Evolutionary conservation across 2,888 invertebrate species (phyloP).

Genomic region (Caenorhabditis zanzibari): DNA sequence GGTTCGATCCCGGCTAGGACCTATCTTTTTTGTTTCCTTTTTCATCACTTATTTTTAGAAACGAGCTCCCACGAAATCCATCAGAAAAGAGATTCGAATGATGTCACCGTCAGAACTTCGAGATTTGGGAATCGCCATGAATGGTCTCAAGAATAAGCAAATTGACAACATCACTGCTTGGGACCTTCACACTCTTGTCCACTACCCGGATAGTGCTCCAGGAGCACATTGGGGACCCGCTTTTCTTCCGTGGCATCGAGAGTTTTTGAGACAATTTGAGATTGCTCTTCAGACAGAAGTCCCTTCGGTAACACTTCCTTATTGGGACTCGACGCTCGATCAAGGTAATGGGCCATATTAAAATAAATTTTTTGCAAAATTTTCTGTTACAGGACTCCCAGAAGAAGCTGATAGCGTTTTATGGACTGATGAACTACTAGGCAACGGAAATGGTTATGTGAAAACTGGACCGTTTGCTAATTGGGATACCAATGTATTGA

Average conservation of each 20-base stretch:
- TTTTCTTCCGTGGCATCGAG: slow-evolving; percentile 83
- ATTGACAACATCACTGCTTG: slow-evolving; percentile 82
- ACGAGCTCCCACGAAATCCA: slow-evolving; percentile 66
- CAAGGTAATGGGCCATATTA: slow-evolving; percentile 75
- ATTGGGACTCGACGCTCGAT: slow-evolving; percentile 83
- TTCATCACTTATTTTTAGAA: slow-evolving; percentile 54
- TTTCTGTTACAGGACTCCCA: slow-evolving; percentile 77
- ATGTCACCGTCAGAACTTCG: slow-evolving; percentile 72
- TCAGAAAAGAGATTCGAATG: slow-evolving; percentile 80
- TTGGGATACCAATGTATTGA: slow-evolving; percentile 82
- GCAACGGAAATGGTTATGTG: slow-evolving; percentile 82
- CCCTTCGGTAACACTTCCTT: slow-evolving; percentile 79
- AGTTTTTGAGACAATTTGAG: slow-evolving; percentile 82
- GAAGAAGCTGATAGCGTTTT: slow-evolving; percentile 81
- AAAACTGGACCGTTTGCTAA: slow-evolving; percentile 80
- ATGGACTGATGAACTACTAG: slow-evolving; percentile 81
- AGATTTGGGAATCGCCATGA: slow-evolving; percentile 78
- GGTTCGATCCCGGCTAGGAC: slow-evolving; percentile 76
- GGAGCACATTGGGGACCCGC: slow-evolving; percentile 81
- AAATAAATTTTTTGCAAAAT: background rate
- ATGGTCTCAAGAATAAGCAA: slow-evolving; percentile 74
- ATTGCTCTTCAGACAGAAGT: slow-evolving; percentile 80
- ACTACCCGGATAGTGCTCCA: slow-evolving; percentile 82
- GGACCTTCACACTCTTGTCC: slow-evolving; percentile 81
- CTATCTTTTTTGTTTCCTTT: slow-evolving; percentile 45